Percentiles rank a stretch among this genome's conserved stretches.
Evolutionary conservation across 2,888 invertebrate genomes (phyloP).

Genomic region (Ormyrus labotus): DNA sequence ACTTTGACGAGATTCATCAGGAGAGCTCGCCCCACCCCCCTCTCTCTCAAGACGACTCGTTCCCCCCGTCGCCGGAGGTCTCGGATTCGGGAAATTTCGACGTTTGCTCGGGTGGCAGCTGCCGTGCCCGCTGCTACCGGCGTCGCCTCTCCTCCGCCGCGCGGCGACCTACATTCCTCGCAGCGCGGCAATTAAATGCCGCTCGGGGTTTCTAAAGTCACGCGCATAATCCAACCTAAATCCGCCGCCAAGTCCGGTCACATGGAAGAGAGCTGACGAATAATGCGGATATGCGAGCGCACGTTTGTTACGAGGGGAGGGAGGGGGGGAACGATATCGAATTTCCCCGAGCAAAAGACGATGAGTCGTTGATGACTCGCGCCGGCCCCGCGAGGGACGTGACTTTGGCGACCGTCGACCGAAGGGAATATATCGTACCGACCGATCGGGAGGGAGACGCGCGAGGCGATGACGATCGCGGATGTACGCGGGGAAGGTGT

Average conservation of each 20-base stretch:
- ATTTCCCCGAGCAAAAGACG: background rate
- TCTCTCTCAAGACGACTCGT: background rate
- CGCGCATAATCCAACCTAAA: slow-evolving; percentile 67
- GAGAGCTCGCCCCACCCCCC: background rate
- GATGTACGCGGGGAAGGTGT: too few species aligned
- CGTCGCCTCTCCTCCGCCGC: background rate
- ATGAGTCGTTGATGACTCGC: slow-evolving; percentile 1
- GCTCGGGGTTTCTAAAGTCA: slow-evolving; percentile 65
- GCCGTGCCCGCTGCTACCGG: background rate
- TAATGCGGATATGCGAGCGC: slow-evolving; percentile 14
- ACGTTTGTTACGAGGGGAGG: background rate
- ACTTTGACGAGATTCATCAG: slow-evolving; percentile 24
- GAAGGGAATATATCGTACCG: background rate
- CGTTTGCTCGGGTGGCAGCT: background rate
- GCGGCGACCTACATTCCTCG: slow-evolving; percentile 59
- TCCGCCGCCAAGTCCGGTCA: slow-evolving; percentile 56
- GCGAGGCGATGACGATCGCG: too few species aligned
- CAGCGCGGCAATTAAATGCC: slow-evolving; percentile 59
- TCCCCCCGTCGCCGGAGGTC: background rate
- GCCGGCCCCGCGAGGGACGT: background rate
- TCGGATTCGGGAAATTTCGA: slow-evolving; percentile 30
- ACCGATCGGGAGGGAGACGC: too few species aligned
- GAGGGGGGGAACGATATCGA: background rate
- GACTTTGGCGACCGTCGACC: background rate
- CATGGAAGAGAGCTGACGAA: slow-evolving; percentile 45